Conservation (phyloP, 2,113 vertebrate species). For the Noctilio leporinus region DNA sequence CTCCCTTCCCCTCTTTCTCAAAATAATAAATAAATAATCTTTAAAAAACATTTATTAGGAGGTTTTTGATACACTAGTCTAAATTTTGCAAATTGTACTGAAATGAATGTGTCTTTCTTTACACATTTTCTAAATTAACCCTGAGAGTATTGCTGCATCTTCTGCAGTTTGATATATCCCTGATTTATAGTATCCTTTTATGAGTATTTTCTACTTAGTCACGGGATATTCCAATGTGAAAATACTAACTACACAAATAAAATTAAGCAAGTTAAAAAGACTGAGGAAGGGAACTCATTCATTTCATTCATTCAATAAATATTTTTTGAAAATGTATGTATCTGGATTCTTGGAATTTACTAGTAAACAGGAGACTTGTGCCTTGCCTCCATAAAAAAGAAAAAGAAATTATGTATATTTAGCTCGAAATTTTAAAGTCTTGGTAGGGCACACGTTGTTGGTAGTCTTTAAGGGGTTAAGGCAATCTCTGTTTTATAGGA, state of each 20-base stretch:
- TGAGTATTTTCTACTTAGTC: slow-evolving; percentile 29
- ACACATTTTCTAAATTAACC: slow-evolving; percentile 8
- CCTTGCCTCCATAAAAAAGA: not conserved
- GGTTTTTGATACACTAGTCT: not conserved
- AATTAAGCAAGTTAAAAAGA: slow-evolving; percentile 32
- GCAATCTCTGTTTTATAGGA: not conserved
- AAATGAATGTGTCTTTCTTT: slow-evolving; percentile 6
- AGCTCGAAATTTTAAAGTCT: not conserved
- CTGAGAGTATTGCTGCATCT: not conserved
- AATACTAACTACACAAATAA: not conserved
- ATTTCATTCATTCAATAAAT: slow-evolving; percentile 13
- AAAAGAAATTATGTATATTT: not conserved
- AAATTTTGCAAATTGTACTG: slow-evolving; percentile 20
- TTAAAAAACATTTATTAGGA: not conserved
- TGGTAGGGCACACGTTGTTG: not conserved
- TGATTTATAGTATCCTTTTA: not conserved
- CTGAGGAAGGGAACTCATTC: not conserved
- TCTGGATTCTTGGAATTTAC: slow-evolving; percentile 19
- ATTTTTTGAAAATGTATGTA: slow-evolving; percentile 15
- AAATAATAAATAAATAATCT: too few relatives aligned
- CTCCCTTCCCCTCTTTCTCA: too few relatives aligned
- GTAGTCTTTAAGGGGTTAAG: not conserved
- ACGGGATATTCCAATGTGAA: not conserved
- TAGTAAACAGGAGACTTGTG: not conserved
- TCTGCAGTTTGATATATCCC: not conserved